Evolutionary conservation across 2,888 invertebrate species (phyloP).

Genomic region (Griposia aprilina): DNA sequence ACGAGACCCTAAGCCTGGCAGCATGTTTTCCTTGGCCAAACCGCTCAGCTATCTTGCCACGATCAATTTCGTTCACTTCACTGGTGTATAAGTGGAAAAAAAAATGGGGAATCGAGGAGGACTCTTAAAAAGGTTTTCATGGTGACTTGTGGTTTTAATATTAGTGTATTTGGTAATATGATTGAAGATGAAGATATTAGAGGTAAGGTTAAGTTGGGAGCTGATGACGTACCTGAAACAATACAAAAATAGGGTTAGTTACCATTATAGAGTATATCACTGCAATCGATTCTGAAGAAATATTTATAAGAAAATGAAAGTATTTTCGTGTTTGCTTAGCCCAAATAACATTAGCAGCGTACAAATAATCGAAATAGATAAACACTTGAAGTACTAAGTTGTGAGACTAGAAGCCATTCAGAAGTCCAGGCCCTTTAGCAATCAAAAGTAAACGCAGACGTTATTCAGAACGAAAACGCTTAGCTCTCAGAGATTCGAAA

Average conservation of each 20-base stretch:
- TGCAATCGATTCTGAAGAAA: neutral
- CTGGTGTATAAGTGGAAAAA: slow-evolving; percentile 64
- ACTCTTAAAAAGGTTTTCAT: slow-evolving; percentile 29
- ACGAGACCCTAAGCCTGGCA: slow-evolving; percentile 74
- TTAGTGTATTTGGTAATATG: slow-evolving; percentile 21
- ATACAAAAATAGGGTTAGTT: slow-evolving; percentile 51
- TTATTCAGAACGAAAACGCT: slow-evolving; percentile 57
- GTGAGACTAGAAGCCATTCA: slow-evolving; percentile 42
- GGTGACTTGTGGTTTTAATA: slow-evolving; percentile 48
- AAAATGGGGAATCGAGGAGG: slow-evolving; percentile 49
- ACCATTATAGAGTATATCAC: neutral
- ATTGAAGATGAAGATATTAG: slow-evolving; percentile 15
- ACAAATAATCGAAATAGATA: slow-evolving; percentile 31
- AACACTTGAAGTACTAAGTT: slow-evolving; percentile 25
- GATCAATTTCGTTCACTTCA: slow-evolving; percentile 67
- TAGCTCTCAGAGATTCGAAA: slow-evolving; percentile 61
- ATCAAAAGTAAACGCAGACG: slow-evolving; percentile 63
- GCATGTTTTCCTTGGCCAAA: slow-evolving; percentile 70
- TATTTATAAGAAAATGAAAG: neutral
- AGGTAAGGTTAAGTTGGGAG: neutral
- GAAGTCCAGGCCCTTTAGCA: slow-evolving; percentile 44
- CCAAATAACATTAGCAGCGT: slow-evolving; percentile 12
- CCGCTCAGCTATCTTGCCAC: slow-evolving; percentile 66
- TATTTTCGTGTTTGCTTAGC: neutral
- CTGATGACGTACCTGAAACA: slow-evolving; percentile 74